phyloP scores from a whole-genome alignment of 2,113 vertebrate species.

The Brachionichthys hirsutus region DNA sequence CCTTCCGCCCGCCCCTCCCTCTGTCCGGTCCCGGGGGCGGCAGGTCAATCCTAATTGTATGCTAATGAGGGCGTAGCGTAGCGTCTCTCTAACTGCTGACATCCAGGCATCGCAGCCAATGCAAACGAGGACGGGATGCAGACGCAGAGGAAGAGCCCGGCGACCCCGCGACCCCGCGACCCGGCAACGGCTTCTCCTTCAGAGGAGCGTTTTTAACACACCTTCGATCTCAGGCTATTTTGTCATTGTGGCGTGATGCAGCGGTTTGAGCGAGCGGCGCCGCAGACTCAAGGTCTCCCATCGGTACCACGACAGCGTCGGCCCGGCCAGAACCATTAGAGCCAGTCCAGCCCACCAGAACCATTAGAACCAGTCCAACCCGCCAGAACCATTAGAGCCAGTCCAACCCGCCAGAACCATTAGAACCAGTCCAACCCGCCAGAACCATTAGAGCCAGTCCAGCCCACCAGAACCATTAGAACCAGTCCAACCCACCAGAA shows the following conservation, averaged over 20 bases:
- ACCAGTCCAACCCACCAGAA: too few species aligned
- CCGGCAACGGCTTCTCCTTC: too few species aligned
- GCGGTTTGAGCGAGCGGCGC: conserved; percentile 25
- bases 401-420: too few species aligned
- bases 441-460: too few species aligned
- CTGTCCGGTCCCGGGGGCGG: conserved; percentile 63
- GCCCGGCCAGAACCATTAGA: too few species aligned
- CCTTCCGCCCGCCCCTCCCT: conserved; percentile 57
- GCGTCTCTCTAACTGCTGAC: conserved; percentile 48
- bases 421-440: too few species aligned
- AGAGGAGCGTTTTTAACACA: conserved; percentile 26
- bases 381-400: too few species aligned
- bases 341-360: too few species aligned
- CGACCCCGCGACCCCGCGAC: conserved; percentile 11
- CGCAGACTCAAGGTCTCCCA: conserved; percentile 29
- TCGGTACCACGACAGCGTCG: neutral
- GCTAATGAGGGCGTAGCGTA: conserved; percentile 68
- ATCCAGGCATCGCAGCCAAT: conserved; percentile 58
- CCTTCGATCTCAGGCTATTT: conserved; percentile 16
- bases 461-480: too few species aligned
- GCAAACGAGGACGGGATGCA: conserved; percentile 55
- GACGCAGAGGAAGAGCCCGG: conserved; percentile 37
- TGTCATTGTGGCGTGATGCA: conserved; percentile 3
- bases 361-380: too few species aligned
- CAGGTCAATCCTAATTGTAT: conserved; percentile 77